These are phyloP conservation scores for Poeciliopsis turneri DNA, from an alignment of 2,797 vertebrate genomes.

Conservation along the genomic window DNA sequence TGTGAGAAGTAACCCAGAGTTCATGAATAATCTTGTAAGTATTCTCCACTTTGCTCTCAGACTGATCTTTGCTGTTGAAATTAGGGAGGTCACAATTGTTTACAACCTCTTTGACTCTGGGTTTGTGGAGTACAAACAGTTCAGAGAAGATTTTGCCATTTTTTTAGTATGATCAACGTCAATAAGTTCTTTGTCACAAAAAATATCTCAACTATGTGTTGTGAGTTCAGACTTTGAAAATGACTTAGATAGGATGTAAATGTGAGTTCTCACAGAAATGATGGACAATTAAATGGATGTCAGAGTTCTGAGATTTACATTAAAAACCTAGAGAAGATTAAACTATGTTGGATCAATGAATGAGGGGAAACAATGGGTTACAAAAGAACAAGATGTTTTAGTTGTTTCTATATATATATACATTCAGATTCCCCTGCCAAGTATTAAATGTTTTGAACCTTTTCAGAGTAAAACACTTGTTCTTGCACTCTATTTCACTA, in stretches of 20 bases:
- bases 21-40: neutral
- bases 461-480: slow-evolving; percentile 20
- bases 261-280: neutral
- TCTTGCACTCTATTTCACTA: slow-evolving; percentile 52
- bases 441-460: slow-evolving; percentile 34
- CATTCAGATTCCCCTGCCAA: slow-evolving; percentile 6
- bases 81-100: neutral
- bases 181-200: neutral
- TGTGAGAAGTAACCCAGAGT: neutral
- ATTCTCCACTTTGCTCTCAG: neutral
- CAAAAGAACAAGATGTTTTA: slow-evolving; percentile 12
- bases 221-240: neutral
- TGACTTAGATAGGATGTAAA: neutral
- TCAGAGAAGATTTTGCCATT: neutral
- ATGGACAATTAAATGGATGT: neutral
- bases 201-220: neutral
- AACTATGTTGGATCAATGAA: neutral
- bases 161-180: neutral
- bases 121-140: neutral
- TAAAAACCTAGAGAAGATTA: neutral
- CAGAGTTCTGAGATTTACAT: slow-evolving; percentile 5
- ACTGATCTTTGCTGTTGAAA: neutral
- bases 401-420: neutral
- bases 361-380: slow-evolving; percentile 12
- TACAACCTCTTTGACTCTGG: neutral